Conservation (phyloP, 2,888 invertebrate species). For the Heliconius hortense region DNA sequence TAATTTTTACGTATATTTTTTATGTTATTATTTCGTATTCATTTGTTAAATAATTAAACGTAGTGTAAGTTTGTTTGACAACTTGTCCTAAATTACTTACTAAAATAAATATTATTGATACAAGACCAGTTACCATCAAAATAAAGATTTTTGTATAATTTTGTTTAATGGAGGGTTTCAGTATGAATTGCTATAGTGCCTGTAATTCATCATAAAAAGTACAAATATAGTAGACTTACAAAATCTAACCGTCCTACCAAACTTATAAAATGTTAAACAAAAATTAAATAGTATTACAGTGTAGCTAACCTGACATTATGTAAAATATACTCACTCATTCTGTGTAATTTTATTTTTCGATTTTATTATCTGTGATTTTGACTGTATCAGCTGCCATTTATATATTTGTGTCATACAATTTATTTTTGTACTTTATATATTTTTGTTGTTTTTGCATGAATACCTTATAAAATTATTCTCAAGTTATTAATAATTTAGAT, state of each 20-base stretch:
- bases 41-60: background rate
- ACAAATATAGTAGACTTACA: constrained; percentile 8
- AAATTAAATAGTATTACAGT: background rate
- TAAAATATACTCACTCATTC: background rate
- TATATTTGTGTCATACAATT: no score
- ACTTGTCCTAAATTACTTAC: background rate
- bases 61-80: background rate
- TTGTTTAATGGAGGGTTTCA: background rate
- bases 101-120: background rate
- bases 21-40: background rate
- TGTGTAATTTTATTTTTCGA: background rate
- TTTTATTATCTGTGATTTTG: background rate
- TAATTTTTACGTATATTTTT: background rate
- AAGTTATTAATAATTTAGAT: background rate
- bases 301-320: background rate
- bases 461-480: background rate
- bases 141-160: no score
- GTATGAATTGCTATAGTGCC: constrained; percentile 11
- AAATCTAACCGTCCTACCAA: background rate
- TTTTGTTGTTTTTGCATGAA: background rate
- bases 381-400: no score
- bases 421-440: background rate
- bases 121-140: background rate
- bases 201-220: constrained; percentile 3
- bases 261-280: background rate